These are phyloP conservation scores for Loris lydekkerianus DNA, from an alignment of 2,797 vertebrate species.

Conservation along the genomic window DNA sequence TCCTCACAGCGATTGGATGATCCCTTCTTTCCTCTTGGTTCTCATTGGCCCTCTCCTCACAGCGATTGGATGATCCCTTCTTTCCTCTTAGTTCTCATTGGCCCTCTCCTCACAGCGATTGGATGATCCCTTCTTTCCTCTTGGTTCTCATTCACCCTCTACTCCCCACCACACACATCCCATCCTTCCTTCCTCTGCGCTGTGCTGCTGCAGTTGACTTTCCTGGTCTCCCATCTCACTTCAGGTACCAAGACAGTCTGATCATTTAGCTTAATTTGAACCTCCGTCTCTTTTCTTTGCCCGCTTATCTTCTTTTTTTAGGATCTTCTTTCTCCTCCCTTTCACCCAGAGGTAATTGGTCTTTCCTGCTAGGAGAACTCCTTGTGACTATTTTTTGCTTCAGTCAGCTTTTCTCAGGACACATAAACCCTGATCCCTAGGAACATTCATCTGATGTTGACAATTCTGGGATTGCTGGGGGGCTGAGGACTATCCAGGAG, in stretches of 20 bases:
- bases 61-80: too few relatives aligned
- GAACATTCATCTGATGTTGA: neutral
- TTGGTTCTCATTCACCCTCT: too few relatives aligned
- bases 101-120: too few relatives aligned
- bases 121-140: too few relatives aligned
- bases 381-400: neutral
- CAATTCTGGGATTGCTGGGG: neutral
- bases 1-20: neutral
- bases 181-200: rapidly evolving
- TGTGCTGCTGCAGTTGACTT: neutral
- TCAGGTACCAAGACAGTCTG: neutral
- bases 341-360: neutral
- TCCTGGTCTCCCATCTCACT: neutral
- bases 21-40: too few relatives aligned
- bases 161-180: too few relatives aligned
- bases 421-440: neutral
- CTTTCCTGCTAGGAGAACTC: neutral
- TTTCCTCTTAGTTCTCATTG: too few relatives aligned
- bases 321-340: neutral
- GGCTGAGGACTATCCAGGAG: neutral
- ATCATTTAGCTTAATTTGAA: neutral
- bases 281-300: neutral
- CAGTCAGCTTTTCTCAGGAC: constrained; percentile 34
- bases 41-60: too few relatives aligned
- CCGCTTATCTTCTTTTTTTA: neutral